Percentiles rank a stretch among this genome's conserved stretches.
These are phyloP conservation scores for Therioaphis trifolii DNA, from an alignment of 2,888 invertebrate genomes.

Conservation along the genomic window DNA sequence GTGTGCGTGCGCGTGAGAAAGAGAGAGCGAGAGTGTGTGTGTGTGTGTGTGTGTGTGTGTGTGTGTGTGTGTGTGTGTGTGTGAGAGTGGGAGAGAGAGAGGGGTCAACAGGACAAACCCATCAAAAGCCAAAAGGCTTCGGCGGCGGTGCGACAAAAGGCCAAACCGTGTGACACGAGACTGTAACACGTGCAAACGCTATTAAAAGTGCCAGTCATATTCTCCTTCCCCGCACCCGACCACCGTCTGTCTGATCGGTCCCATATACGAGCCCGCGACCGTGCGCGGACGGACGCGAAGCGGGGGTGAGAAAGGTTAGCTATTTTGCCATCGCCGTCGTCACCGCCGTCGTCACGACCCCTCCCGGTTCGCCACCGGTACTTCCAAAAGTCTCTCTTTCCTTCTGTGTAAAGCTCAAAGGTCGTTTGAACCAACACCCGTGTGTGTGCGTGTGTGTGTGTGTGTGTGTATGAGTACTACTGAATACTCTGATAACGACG, in stretches of 20 bases:
- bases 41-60: no score
- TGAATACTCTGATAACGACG: background rate
- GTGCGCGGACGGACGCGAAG: background rate
- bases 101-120: conserved; percentile 62
- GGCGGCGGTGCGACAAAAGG: conserved; percentile 59
- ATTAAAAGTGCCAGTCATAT: conserved; percentile 62
- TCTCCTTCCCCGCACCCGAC: conserved; percentile 8
- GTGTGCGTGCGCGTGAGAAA: background rate
- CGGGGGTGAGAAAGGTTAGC: conserved; percentile 40
- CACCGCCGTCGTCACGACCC: background rate
- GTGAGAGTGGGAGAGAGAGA: background rate
- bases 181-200: conserved; percentile 61
- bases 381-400: conserved; percentile 5
- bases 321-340: conserved; percentile 3
- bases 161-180: conserved; percentile 58
- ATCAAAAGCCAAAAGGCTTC: conserved; percentile 62
- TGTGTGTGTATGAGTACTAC: background rate
- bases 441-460: no score
- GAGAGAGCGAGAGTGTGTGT: background rate
- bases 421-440: background rate
- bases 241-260: background rate
- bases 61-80: background rate
- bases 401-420: conserved; percentile 23
- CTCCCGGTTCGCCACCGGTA: background rate
- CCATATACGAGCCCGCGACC: background rate